A percentile compares a stretch with the other conserved stretches of the same genome.
phyloP scores from a whole-genome alignment of 2,113 vertebrate genomes.

The Otis tarda region DNA sequence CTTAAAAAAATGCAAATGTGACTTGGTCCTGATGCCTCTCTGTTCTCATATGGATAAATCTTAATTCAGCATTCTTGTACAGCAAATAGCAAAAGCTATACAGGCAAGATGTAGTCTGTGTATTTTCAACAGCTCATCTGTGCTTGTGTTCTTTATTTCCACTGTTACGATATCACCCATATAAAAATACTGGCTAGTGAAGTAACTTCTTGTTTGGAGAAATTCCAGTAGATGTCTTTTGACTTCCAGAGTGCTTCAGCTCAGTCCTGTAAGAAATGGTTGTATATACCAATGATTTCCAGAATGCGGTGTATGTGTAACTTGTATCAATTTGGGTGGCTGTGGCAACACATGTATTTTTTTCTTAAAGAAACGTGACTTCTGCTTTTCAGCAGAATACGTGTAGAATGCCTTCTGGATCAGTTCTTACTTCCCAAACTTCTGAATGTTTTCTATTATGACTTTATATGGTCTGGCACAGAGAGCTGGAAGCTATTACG shows the following conservation, averaged over 20 bases:
- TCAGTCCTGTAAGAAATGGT: not conserved
- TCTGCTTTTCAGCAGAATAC: not conserved
- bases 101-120: not conserved
- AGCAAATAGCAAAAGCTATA: not conserved
- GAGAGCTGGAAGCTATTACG: not conserved
- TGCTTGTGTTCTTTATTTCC: not conserved
- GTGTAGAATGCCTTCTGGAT: not conserved
- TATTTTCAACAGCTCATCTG: not conserved
- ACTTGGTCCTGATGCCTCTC: not conserved
- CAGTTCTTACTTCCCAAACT: not conserved
- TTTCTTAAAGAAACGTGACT: not conserved
- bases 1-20: not conserved
- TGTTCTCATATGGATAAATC: not conserved
- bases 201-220: not conserved
- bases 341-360: not conserved
- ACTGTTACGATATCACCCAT: not conserved
- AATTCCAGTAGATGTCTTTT: not conserved
- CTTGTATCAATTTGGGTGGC: not conserved
- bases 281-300: not conserved
- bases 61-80: not conserved
- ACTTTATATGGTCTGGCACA: not conserved
- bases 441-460: not conserved
- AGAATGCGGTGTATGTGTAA: not conserved
- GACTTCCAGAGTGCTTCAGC: not conserved
- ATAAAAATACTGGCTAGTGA: not conserved